Conservation (phyloP, 1,140 invertebrate genomes). For the Tigriopus japonicus region DNA sequence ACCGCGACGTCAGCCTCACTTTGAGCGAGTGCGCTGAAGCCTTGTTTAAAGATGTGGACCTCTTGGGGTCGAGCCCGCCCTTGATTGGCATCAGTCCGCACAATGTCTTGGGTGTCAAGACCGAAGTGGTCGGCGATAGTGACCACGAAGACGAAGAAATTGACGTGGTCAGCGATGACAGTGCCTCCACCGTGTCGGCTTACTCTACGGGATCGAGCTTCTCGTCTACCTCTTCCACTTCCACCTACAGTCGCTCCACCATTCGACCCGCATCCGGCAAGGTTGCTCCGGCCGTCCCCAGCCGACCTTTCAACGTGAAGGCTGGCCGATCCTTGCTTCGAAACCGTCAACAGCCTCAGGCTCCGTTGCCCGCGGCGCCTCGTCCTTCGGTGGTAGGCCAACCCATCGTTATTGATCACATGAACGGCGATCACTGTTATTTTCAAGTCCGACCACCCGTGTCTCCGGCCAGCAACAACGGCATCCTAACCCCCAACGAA, state of each 20-base stretch:
- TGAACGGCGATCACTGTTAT: background rate
- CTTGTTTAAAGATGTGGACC: background rate
- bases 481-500: conserved; percentile 4
- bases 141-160: conserved; percentile 10
- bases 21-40: conserved; percentile 1
- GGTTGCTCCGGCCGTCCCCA: background rate
- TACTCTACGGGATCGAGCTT: background rate
- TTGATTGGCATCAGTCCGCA: background rate
- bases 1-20: conserved; percentile 3
- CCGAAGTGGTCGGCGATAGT: background rate
- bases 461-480: background rate
- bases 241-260: background rate
- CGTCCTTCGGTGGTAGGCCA: background rate
- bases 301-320: background rate
- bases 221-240: background rate
- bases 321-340: background rate
- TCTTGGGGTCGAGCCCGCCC: background rate
- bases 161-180: conserved; percentile 1
- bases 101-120: background rate
- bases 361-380: background rate
- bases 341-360: background rate
- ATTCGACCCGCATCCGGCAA: too few species aligned
- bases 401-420: conserved; percentile 1
- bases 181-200: background rate
- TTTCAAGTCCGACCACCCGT: background rate